Evolutionary conservation across 2,888 invertebrate genomes (phyloP).

Genomic region (Anorthoa munda): DNA sequence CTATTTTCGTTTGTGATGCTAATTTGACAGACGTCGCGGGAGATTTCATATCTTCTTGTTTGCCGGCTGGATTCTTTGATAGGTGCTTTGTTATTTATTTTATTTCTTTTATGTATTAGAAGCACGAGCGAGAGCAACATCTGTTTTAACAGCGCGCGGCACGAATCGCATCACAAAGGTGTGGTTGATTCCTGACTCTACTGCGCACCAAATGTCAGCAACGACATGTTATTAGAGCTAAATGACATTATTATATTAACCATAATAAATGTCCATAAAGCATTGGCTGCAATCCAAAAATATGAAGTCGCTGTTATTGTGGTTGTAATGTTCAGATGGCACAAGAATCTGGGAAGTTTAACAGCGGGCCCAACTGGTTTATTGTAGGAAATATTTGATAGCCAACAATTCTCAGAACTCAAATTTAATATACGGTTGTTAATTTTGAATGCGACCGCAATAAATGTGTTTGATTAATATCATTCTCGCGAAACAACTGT

Average conservation of each 20-base stretch:
- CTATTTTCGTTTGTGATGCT: slow-evolving; percentile 91
- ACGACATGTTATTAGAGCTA: slow-evolving; percentile 70
- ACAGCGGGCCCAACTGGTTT: slow-evolving; percentile 81
- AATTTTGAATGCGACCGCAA: slow-evolving; percentile 86
- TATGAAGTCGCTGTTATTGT: slow-evolving; percentile 79
- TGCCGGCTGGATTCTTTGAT: slow-evolving; percentile 85
- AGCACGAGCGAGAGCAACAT: slow-evolving; percentile 66
- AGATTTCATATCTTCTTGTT: slow-evolving; percentile 87
- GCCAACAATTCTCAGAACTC: slow-evolving; percentile 84
- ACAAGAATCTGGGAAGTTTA: slow-evolving; percentile 81
- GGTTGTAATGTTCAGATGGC: slow-evolving; percentile 73
- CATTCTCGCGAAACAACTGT: slow-evolving; percentile 87
- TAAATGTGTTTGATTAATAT: slow-evolving; percentile 89
- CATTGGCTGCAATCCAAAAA: slow-evolving; percentile 85
- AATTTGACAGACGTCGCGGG: slow-evolving; percentile 91
- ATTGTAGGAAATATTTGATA: slow-evolving; percentile 89
- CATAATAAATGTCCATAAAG: slow-evolving; percentile 82
- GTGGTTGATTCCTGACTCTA: slow-evolving; percentile 51
- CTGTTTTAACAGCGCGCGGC: slow-evolving; percentile 67
- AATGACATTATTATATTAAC: slow-evolving; percentile 74
- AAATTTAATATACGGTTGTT: slow-evolving; percentile 86
- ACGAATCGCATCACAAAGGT: slow-evolving; percentile 62
- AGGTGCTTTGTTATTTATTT: slow-evolving; percentile 84
- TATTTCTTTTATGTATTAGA: slow-evolving; percentile 69
- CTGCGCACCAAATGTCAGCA: slow-evolving; percentile 51